Evolutionary conservation across 2,113 vertebrate genomes (phyloP), one percentile per base, ranked within the genome.

Genomic region (Nothobranchius kuhntae): DNA sequence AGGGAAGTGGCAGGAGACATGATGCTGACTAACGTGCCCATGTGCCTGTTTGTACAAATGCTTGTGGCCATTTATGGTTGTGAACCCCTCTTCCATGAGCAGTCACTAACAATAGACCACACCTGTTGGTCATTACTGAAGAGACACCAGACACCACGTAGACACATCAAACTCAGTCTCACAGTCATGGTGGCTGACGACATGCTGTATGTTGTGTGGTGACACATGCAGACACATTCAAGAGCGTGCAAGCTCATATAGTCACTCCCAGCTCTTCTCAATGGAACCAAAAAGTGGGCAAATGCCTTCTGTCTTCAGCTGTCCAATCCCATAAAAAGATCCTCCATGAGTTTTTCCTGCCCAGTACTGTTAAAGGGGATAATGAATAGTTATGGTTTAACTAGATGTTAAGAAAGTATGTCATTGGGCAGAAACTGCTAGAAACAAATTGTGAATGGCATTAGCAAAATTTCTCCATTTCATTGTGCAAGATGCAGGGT

Each of bases 101-200:
- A 73, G 56, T 52, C 72, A 47, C 85, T 85, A 87, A 90, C 90
- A 90, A 89, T 89, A 90, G 85, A 66, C 61, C 84, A 65, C 89
- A 92, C 88, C 91, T 92, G 91, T 91, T 86, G 85, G 85, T 84
- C 89, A 81, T 89, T 86, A 87, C 81, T 69, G 61, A 71, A 72
- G 60, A 62, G 82, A 88, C 77, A 89, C 81, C 70, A 84, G 83
- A 89, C 87, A 86, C 86, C 84, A 59, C 60, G 65, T 65, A 83
- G 66, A 78, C 82, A 55, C 80, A 74, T 65, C 57, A 73, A 48
- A 46, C 75, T 69, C 61, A 82, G 73, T 73, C 75, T 65, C 64
- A 72, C 58, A 82, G 68, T 65, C 69, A 58, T 71, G 62, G 45
- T 74, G 63, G 72, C 65, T 69, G 65, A 72, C 73, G 71, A 79